phyloP scores from a whole-genome alignment of 2,113 vertebrate species.

The Gorsachius goisagi region DNA sequence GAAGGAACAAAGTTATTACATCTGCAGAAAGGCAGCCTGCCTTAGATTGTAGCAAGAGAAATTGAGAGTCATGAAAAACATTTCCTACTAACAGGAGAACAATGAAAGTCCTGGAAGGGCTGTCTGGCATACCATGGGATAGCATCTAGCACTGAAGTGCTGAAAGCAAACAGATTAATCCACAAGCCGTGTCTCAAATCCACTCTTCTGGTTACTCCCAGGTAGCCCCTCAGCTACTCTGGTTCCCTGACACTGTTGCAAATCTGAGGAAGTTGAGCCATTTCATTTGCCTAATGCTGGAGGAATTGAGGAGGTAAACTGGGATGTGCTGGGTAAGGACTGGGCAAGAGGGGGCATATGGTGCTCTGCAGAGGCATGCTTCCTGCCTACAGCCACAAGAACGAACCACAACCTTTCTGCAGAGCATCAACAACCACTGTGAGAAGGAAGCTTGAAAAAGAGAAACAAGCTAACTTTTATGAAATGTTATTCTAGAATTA shows the following conservation, averaged over 20 bases:
- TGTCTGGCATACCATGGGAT: background rate
- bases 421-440: background rate
- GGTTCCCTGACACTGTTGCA: constrained; percentile 75
- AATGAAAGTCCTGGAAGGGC: background rate
- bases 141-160: background rate
- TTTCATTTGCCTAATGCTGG: constrained; percentile 75
- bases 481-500: background rate
- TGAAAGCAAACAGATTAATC: background rate
- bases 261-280: constrained; percentile 80
- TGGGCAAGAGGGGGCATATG: background rate
- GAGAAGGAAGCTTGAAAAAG: background rate
- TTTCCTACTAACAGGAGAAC: background rate
- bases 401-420: background rate
- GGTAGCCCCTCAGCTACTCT: constrained; percentile 82
- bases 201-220: background rate
- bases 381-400: background rate
- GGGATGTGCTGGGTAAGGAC: constrained; percentile 77
- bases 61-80: background rate
- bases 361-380: background rate
- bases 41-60: background rate
- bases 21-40: background rate
- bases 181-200: background rate
- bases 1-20: background rate
- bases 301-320: constrained; percentile 71
- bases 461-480: background rate